Conservation (phyloP, 1,140 invertebrate genomes). For the Cephus cinctus region DNA sequence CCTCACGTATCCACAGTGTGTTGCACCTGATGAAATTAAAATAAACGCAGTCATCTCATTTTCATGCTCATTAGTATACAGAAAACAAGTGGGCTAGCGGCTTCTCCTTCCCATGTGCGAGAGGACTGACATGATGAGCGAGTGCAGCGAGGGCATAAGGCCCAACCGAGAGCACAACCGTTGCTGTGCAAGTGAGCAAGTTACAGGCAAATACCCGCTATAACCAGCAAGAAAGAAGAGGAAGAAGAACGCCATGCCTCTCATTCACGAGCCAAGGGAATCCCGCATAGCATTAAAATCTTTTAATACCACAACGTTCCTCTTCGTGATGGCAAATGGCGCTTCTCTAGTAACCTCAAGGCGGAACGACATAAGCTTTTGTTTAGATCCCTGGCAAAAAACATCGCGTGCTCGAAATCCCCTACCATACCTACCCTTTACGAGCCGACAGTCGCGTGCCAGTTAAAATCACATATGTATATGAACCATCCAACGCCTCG, state of each 20-base stretch:
- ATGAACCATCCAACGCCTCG: too few species aligned
- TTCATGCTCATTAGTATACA: slow-evolving; percentile 54
- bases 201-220: too few species aligned
- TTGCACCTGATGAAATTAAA: slow-evolving; percentile 54
- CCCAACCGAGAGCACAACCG: too few species aligned
- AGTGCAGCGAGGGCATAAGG: too few species aligned
- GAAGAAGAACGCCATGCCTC: slow-evolving; percentile 2
- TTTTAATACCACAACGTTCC: slow-evolving; percentile 15
- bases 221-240: background rate
- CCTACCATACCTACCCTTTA: slow-evolving; percentile 6
- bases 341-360: too few species aligned
- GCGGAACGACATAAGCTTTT: slow-evolving; percentile 10
- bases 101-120: too few species aligned
- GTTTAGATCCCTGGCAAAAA: slow-evolving; percentile 25
- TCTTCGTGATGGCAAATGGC: slow-evolving; percentile 18
- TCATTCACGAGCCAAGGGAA: slow-evolving; percentile 39
- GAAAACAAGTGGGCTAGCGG: slow-evolving; percentile 49
- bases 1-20: slow-evolving; percentile 20
- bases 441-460: background rate
- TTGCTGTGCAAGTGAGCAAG: too few species aligned
- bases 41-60: slow-evolving; percentile 53
- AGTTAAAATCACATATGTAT: too few species aligned
- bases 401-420: slow-evolving; percentile 27
- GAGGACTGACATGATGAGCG: too few species aligned
- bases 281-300: slow-evolving; percentile 51